A percentile compares a stretch with the other conserved stretches of the same genome.
Conservation (phyloP, 92 coral and sea anemone species). For the Siderastrea siderea region DNA sequence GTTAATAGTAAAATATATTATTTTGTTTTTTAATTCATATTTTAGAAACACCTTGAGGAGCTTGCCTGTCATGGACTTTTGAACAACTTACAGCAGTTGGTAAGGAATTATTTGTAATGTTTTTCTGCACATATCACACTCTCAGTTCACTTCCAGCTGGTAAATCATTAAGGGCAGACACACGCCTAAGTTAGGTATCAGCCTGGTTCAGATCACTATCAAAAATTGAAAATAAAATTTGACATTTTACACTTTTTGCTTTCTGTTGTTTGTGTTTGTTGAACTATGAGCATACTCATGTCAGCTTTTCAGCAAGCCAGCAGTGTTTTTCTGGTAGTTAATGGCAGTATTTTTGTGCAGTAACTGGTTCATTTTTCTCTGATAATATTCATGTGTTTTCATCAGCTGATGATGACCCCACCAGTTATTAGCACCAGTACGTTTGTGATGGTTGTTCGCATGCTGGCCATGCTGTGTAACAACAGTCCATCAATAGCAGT, state of each 20-base stretch:
- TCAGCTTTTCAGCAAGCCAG: no score
- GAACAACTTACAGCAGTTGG: conserved; percentile 96
- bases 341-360: neutral
- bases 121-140: neutral
- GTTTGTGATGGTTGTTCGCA: conserved; percentile 95
- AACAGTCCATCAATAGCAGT: conserved; percentile 97
- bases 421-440: conserved; percentile 98
- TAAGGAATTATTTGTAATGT: conserved; percentile 14
- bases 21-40: neutral
- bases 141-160: neutral
- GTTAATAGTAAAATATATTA: neutral
- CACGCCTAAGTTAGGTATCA: no score
- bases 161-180: no score
- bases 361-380: neutral
- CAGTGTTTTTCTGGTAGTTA: neutral
- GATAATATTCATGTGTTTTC: neutral
- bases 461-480: conserved; percentile 92
- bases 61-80: conserved; percentile 96
- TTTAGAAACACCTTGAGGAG: conserved; percentile 90
- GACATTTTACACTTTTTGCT: no score
- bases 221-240: no score
- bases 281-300: no score
- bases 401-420: conserved; percentile 91
- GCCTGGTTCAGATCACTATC: no score
- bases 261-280: no score